A percentile compares a stretch with the other conserved stretches of the same genome.
phyloP scores from a whole-genome alignment of 1,140 invertebrate genomes.

The Drosophila auraria region DNA sequence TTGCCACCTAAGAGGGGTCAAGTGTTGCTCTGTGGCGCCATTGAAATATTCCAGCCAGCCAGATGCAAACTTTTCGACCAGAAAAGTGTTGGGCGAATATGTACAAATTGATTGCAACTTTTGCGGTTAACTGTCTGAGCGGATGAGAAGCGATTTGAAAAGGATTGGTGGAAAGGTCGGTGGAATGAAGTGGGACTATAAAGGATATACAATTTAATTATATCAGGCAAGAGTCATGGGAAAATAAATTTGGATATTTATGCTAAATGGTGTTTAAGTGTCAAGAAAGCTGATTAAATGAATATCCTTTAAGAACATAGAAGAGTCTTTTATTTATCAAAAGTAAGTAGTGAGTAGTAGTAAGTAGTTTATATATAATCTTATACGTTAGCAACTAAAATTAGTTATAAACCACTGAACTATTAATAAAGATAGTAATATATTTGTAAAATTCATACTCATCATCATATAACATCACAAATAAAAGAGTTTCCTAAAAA shows the following conservation, averaged over 20 bases:
- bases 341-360: too few species aligned
- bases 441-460: neutral
- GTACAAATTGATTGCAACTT: constrained; percentile 51
- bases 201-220: neutral
- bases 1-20: constrained; percentile 77
- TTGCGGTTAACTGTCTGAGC: constrained; percentile 35
- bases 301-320: too few species aligned
- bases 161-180: neutral
- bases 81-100: constrained; percentile 48
- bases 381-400: too few species aligned
- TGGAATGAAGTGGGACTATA: neutral
- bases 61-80: constrained; percentile 52
- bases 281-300: too few species aligned
- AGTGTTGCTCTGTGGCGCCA: constrained; percentile 77
- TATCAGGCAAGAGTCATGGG: too few species aligned
- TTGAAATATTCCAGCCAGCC: constrained; percentile 57
- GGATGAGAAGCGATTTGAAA: constrained; percentile 5
- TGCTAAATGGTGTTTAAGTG: too few species aligned
- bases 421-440: neutral
- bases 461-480: too few species aligned
- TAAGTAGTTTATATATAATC: too few species aligned
- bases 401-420: neutral
- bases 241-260: neutral
- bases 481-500: neutral
- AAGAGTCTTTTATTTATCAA: too few species aligned